Evolutionary conservation across 1,140 invertebrate genomes (phyloP), one percentile per base, ranked within the genome.

Genomic region (Batillaria attramentaria): DNA sequence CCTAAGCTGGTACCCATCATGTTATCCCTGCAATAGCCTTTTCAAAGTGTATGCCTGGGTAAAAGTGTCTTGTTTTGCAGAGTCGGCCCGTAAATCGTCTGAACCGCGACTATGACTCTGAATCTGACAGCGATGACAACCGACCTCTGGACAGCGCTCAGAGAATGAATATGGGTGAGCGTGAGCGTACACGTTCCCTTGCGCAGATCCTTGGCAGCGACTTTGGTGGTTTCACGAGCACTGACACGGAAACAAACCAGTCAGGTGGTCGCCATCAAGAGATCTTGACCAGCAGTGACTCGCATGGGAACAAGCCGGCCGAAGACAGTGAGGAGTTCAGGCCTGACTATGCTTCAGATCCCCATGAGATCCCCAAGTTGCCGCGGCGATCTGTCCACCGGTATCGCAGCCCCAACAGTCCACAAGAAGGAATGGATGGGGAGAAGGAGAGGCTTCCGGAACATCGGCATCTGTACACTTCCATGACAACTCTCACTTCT

Each of bases 221-320:
- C 68, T 70, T 70, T 70, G 68, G n/a, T n/a, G n/a, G 68, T 42
- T 18, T 70, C n/a, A 70, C 68, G 13, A 70, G 68, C 68, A 70
- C 68, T 13, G 68, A 70, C 41, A 70, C 68, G 3, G 68, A 70
- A 20, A 70, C 42, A 28, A 70, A 70, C 39, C 68, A n/a, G 8
- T 70, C 68, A 13, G 68, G 68, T 8, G 68, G 68, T 10, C 1
- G 6, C 24, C 68, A 46, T 39, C 68, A 4, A 2, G 68, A 70
- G n/a, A n/a, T n/a, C n/a, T n/a, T n/a, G n/a, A n/a, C n/a, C 42
- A 70, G 68, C 68, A 70, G 68, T 31, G 68, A 70, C n/a, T 70
- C 41, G 2, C 68, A 43, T 31, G 68, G 41, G 20, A 43, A 46
- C 68, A 43, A 42, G 42, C 5, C 31, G 20, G 24, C 35, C 37